phyloP scores from a whole-genome alignment of 2,888 invertebrate genomes.

The Helobdella robusta region DNA sequence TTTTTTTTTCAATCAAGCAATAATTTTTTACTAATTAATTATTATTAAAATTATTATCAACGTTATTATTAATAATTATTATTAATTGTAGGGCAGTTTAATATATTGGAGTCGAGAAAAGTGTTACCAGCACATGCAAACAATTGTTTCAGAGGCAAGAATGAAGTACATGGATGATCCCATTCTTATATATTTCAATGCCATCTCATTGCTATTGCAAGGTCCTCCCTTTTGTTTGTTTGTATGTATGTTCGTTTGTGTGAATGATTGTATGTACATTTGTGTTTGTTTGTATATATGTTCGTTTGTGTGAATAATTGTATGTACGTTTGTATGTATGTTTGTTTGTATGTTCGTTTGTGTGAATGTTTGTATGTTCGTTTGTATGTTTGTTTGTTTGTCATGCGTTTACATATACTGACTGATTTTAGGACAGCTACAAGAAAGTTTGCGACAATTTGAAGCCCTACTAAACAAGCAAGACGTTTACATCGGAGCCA shows the following conservation, averaged over 20 bases:
- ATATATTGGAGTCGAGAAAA: conserved; percentile 10
- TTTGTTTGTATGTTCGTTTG: not conserved
- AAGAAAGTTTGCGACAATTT: conserved; percentile 15
- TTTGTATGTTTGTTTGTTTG: no score
- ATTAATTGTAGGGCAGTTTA: not conserved
- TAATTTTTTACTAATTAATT: no score
- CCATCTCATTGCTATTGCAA: not conserved
- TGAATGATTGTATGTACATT: not conserved
- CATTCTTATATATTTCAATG: conserved; percentile 4
- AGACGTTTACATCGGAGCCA: conserved; percentile 1
- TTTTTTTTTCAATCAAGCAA: no score
- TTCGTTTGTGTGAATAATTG: not conserved
- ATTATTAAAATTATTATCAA: no score
- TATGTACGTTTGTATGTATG: not conserved
- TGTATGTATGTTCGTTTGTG: not conserved
- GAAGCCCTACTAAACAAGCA: conserved; percentile 10
- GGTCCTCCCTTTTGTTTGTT: not conserved
- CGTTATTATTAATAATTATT: no score
- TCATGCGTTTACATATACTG: not conserved
- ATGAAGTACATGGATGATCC: conserved; percentile 7
- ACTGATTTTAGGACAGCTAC: not conserved
- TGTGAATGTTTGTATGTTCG: not conserved
- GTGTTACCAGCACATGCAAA: conserved; percentile 14
- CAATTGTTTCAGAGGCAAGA: not conserved
- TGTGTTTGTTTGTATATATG: not conserved